Evolutionary conservation across 2,888 invertebrate species (phyloP).

Genomic region (Melitaea athalia): DNA sequence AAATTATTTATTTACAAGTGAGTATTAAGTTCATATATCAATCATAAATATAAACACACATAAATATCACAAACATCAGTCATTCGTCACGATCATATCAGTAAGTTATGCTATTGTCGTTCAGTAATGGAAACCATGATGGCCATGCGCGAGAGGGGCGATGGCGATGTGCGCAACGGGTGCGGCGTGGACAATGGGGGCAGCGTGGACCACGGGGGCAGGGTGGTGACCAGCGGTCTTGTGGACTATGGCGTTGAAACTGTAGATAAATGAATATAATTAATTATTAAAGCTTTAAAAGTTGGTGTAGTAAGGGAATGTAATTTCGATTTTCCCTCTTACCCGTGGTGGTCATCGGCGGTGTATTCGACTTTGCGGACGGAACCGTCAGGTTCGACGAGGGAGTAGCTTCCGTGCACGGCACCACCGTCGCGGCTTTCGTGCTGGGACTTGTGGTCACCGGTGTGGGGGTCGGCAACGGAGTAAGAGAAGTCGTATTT

Average conservation of each 20-base stretch:
- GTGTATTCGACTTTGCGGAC: constrained; percentile 84
- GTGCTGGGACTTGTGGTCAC: constrained; percentile 84
- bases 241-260: constrained; percentile 81
- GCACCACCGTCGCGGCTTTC: constrained; percentile 84
- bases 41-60: constrained; percentile 71
- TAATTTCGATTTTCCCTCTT: constrained; percentile 45
- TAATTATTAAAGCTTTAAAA: constrained; percentile 13
- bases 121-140: constrained; percentile 74
- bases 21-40: constrained; percentile 59
- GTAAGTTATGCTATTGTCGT: constrained; percentile 54
- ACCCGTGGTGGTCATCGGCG: constrained; percentile 84
- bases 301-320: background rate
- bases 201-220: constrained; percentile 61
- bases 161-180: constrained; percentile 58
- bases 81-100: constrained; percentile 68
- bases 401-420: constrained; percentile 85
- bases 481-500: constrained; percentile 84
- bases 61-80: constrained; percentile 81
- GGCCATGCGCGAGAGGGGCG: constrained; percentile 59
- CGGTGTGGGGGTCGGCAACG: constrained; percentile 83
- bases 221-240: constrained; percentile 78
- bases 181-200: constrained; percentile 58
- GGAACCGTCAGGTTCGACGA: constrained; percentile 84
- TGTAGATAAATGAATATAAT: constrained; percentile 47
- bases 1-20: constrained; percentile 76